Conservation (phyloP, 2,888 invertebrate species). For the Sesia bembeciformis region DNA sequence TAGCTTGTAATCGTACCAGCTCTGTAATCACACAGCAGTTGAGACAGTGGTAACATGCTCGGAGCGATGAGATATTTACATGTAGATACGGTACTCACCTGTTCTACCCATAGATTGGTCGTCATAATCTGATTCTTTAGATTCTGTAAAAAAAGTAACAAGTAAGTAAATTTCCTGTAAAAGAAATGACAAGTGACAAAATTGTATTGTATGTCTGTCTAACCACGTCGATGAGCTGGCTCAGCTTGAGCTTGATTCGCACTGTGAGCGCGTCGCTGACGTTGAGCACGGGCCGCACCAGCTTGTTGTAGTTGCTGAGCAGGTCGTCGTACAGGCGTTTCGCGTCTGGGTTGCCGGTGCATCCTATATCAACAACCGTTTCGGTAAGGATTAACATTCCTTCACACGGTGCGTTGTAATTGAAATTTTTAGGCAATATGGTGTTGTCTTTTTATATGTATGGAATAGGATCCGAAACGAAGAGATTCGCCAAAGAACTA, state of each 20-base stretch:
- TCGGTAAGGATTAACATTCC: neutral
- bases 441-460: no score
- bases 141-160: constrained; percentile 76
- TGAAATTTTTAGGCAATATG: no score
- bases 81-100: constrained; percentile 29
- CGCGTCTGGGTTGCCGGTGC: constrained; percentile 94
- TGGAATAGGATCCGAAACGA: no score
- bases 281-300: constrained; percentile 96
- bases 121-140: constrained; percentile 97
- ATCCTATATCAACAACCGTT: constrained; percentile 70
- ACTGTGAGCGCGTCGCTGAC: constrained; percentile 95
- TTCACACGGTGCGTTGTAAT: no score
- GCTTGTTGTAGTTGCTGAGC: constrained; percentile 95
- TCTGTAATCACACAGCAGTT: constrained; percentile 58
- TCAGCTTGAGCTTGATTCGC: constrained; percentile 95
- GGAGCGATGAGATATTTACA: neutral
- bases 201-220: constrained; percentile 86
- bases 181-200: constrained; percentile 78
- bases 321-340: constrained; percentile 96
- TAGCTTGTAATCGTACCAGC: constrained; percentile 96
- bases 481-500: no score
- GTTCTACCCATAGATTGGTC: constrained; percentile 93
- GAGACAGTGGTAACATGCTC: neutral
- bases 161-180: neutral
- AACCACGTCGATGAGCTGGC: constrained; percentile 98